Evolutionary conservation across 2,113 vertebrate genomes (phyloP), one percentile per base, ranked within the genome.

Genomic region (Callospermophilus lateralis): DNA sequence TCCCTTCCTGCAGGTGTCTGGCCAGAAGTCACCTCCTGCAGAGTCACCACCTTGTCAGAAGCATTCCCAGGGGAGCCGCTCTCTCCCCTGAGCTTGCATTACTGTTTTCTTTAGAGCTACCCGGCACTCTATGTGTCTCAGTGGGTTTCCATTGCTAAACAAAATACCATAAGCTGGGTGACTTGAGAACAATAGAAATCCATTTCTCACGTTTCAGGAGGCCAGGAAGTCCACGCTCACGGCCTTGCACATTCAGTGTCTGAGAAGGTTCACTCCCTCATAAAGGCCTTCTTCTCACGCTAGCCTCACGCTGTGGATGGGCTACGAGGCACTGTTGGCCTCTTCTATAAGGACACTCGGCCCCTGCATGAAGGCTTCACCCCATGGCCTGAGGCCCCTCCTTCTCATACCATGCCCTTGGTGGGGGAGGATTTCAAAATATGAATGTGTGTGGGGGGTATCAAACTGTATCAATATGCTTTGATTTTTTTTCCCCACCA

Each of bases 81-180:
- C 12, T 30, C 34, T 70, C 0, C 28, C 61, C 12, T 28, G 19
- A 42, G 7, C 3, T 3, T 30, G 4, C 0, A 8, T 42, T 8
- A 45, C 9, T 83, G 4, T 30, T 34, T n/a, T 39, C 32, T 89
- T 86, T 55, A 67, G 13, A 37, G 37, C 26, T 9, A 6, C 22
- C 22, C 70, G 37, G 8, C 10, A 11, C 30, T 17, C 3, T 1
- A 2, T 13, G 8, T 26, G 19, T n/a, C 26, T 81, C 45, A 67
- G 34, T 28, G 37, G 84, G 19, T 61, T 76, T 63, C 30, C 48
- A 15, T 48, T 39, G 51, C 70, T 61, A 9, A 28, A 30, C 37
- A 77, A 67, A 76, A 58, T 28, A 22, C 0, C 37, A 42, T 63
- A 32, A 28, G 11, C 39, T 6, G 19, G 16, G 20, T 61, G 19